Percentiles rank a stretch among this genome's conserved stretches.
These are phyloP conservation scores for Philhelius pedissequus DNA, from an alignment of 2,888 invertebrate species.

Conservation along the genomic window DNA sequence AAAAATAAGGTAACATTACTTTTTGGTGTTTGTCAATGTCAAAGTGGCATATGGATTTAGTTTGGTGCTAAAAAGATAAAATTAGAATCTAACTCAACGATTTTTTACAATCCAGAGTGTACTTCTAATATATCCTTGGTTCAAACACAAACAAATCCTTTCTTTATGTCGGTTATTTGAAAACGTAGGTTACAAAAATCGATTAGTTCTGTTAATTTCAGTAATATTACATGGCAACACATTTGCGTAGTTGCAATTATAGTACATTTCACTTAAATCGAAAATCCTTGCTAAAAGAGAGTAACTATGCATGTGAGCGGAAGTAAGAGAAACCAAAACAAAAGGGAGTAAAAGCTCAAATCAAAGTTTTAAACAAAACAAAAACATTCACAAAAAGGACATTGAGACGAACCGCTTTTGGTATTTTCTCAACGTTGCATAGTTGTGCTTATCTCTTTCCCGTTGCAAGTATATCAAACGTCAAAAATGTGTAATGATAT, in stretches of 20 bases:
- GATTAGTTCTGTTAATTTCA: not conserved
- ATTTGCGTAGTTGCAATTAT: not conserved
- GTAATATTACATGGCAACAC: not conserved
- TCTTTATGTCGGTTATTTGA: no score
- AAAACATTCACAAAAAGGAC: not conserved
- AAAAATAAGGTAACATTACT: no score
- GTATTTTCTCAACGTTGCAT: not conserved
- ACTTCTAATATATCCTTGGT: no score
- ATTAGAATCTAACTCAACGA: no score
- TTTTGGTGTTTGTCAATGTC: no score
- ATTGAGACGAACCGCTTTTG: not conserved
- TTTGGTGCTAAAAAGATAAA: no score
- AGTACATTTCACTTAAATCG: not conserved
- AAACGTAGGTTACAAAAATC: no score
- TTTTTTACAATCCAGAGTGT: no score
- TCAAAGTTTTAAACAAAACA: not conserved
- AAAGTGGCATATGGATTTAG: no score
- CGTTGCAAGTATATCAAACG: conserved; percentile 9
- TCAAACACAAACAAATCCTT: no score
- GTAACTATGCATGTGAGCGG: not conserved
- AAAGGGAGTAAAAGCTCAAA: not conserved
- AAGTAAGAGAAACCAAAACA: not conserved
- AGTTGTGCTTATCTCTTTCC: conserved; percentile 3
- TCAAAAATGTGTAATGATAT: conserved; percentile 36
- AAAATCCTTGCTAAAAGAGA: not conserved